Percentiles rank a stretch among this genome's conserved stretches.
Evolutionary conservation across 2,113 vertebrate species (phyloP).

Genomic region (Progne subis): DNA sequence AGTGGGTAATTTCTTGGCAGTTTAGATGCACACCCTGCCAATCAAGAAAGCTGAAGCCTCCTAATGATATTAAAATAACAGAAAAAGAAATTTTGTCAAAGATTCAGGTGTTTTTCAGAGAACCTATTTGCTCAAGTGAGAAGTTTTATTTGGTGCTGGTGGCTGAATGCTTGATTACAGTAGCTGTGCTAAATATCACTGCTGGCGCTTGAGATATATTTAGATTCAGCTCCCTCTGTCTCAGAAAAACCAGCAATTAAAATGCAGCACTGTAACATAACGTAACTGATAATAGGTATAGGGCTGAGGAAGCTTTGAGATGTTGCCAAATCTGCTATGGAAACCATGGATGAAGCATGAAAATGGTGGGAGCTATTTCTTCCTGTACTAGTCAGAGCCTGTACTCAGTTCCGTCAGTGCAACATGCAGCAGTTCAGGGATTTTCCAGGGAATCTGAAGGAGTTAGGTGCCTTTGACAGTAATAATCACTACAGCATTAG

Average conservation of each 20-base stretch:
- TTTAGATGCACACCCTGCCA: slow-evolving; percentile 25
- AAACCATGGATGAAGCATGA: slow-evolving; percentile 15
- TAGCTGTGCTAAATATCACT: slow-evolving; percentile 69
- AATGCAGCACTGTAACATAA: slow-evolving; percentile 63
- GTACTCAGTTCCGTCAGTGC: accelerated
- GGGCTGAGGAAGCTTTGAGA: slow-evolving; percentile 16
- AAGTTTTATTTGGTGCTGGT: slow-evolving; percentile 51
- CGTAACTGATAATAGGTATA: slow-evolving; percentile 46
- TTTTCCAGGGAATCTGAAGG: background rate
- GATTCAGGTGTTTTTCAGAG: slow-evolving; percentile 56
- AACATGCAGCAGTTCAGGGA: background rate
- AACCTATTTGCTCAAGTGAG: slow-evolving; percentile 46
- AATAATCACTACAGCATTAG: background rate
- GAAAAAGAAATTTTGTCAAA: slow-evolving; percentile 52
- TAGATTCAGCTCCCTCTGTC: slow-evolving; percentile 70
- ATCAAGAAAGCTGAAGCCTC: slow-evolving; percentile 45
- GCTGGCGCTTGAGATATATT: slow-evolving; percentile 67
- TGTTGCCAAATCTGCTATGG: slow-evolving; percentile 43
- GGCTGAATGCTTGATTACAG: slow-evolving; percentile 71
- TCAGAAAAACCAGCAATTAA: slow-evolving; percentile 72
- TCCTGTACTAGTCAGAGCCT: background rate
- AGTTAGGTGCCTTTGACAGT: background rate
- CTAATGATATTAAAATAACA: slow-evolving; percentile 52
- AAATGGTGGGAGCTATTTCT: slow-evolving; percentile 5
- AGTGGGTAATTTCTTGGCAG: slow-evolving; percentile 53